Base-by-base conservation (phyloP, 1,140 invertebrate genomes). In the Plectrocnemia conspersa region DNA sequence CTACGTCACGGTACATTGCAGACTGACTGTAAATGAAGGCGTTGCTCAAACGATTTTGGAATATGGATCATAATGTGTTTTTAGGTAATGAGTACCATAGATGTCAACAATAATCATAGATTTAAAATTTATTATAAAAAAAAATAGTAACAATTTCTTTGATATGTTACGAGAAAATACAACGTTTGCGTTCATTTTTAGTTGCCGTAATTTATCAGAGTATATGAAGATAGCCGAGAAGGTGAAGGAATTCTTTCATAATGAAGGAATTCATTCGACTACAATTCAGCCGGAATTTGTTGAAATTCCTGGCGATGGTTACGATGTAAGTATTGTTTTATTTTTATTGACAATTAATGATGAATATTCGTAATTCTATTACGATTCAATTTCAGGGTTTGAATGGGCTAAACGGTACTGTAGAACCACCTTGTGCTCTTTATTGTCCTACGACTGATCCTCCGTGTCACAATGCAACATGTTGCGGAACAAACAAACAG, bases 241-340 rank as follows among this genome's bases (percentile, higher is more conserved):
- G 72, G 90, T 95, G 0, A 95, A 96, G 71, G 89, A 94, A 70
- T 94, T 94, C 76, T 94, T 95, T 69, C 89, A 93, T 65, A 92
- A 93, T 68, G 91, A 95, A 72, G 89, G 89, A 15, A 92, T 93
- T 63, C 74, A 75, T 68, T 93, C 89, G 2, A 93, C 91, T 1
- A 95, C 92, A 1, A 94, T 96, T 69, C 91, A 96, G 66, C 92
- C 92, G 0, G 92, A 96, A 79, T 94, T 96, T 67, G 83, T 91
- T 29, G 86, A 91, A 67, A 76, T 88, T 59, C 76, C 72, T 3
- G 60, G 72, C 11, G 72, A 71, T 48, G 72, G 70, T 18, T 54
- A 54, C 13, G 59, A 61, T 54, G 64, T 72, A 52, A 59, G 64
- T 65, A 38, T 36, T 15, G 18, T 45, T 59, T 6, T 29, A n/a